Conservation (phyloP, 2,888 invertebrate genomes). For the Mesoligia furuncula region DNA sequence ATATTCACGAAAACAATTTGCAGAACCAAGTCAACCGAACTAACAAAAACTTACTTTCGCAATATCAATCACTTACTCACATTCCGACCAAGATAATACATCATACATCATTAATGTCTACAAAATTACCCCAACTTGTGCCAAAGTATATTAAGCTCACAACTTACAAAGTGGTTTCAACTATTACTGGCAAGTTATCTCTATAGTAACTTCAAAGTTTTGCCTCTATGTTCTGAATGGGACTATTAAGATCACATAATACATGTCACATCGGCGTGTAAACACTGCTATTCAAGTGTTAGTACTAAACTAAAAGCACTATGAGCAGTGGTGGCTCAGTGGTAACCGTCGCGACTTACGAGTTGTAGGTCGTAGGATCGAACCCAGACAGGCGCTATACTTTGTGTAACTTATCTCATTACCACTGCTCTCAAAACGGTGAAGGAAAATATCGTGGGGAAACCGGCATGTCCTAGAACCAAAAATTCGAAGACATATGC, state of each 20-base stretch:
- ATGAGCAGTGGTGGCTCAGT: not conserved
- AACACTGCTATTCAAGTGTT: slow-evolving; percentile 31
- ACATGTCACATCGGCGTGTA: slow-evolving; percentile 38
- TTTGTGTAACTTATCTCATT: not conserved
- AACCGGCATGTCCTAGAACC: too few species aligned
- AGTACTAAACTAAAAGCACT: not conserved
- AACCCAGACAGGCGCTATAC: not conserved
- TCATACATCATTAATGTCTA: slow-evolving; percentile 58
- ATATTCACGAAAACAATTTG: slow-evolving; percentile 45
- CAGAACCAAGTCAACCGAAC: slow-evolving; percentile 3
- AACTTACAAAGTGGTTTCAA: slow-evolving; percentile 57
- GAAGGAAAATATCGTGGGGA: too few species aligned
- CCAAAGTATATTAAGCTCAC: slow-evolving; percentile 49
- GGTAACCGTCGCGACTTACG: not conserved
- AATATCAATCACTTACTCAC: slow-evolving; percentile 51
- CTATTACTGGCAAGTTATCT: slow-evolving; percentile 56
- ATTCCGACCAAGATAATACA: slow-evolving; percentile 44
- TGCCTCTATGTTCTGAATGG: slow-evolving; percentile 32
- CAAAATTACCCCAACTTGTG: slow-evolving; percentile 57
- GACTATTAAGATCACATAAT: slow-evolving; percentile 46
- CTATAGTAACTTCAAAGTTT: slow-evolving; percentile 51
- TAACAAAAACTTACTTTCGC: slow-evolving; percentile 41
- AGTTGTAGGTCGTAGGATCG: not conserved
- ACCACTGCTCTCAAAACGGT: not conserved
- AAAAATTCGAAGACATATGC: too few species aligned